Evolutionary conservation across 2,113 vertebrate genomes (phyloP).

Genomic region (Ptilorrhoa leucosticta): DNA sequence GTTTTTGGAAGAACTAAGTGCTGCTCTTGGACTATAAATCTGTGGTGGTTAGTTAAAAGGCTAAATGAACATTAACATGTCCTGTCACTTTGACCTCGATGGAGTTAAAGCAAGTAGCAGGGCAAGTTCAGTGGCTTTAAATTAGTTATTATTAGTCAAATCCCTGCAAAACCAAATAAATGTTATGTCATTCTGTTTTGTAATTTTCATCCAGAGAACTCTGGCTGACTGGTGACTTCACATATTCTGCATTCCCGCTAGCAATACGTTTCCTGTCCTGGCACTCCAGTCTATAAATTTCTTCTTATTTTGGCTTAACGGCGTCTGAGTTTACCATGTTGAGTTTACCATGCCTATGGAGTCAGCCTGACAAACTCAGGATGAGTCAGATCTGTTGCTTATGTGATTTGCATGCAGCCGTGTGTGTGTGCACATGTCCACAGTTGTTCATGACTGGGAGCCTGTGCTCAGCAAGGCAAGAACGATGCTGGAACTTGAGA

Average conservation of each 20-base stretch:
- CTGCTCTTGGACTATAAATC: neutral
- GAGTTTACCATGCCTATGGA: neutral
- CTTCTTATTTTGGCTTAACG: neutral
- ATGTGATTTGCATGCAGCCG: neutral
- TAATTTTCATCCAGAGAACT: neutral
- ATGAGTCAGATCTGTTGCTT: neutral
- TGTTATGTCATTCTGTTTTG: neutral
- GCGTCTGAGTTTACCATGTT: neutral
- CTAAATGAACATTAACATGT: neutral
- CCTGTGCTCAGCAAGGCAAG: neutral
- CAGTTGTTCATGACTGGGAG: neutral
- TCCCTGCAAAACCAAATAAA: neutral
- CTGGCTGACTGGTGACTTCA: neutral
- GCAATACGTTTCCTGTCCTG: neutral
- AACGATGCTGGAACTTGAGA: neutral
- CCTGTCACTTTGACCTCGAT: neutral
- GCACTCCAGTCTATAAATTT: neutral
- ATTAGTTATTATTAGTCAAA: neutral
- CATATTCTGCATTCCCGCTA: neutral
- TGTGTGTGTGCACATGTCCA: rapidly evolving
- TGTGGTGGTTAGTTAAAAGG: neutral
- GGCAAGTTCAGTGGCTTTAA: neutral
- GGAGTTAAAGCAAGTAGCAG: neutral
- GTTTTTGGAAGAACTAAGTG: neutral
- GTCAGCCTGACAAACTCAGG: neutral